Evolutionary conservation across 2,113 vertebrate genomes (phyloP).

Genomic region (Panthera tigris): DNA sequence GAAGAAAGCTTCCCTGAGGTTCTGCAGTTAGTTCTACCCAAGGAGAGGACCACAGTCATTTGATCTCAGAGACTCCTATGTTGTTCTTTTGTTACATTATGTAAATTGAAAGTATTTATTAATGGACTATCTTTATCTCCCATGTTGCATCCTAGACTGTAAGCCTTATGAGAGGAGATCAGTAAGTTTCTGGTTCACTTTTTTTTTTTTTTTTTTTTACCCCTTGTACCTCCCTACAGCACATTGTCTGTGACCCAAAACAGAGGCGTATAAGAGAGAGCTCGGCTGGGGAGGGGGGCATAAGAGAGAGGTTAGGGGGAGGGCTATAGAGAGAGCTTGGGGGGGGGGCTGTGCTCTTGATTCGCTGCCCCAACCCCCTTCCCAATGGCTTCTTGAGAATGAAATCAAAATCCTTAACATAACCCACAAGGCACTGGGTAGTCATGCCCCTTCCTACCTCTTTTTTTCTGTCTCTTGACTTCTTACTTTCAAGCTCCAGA

Average conservation of each 20-base stretch:
- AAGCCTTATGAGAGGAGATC: neutral
- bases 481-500: neutral
- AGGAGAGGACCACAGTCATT: neutral
- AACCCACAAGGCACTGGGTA: rapidly evolving
- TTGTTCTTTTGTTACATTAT: neutral
- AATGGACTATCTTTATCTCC: neutral
- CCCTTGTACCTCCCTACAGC: neutral
- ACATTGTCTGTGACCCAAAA: neutral
- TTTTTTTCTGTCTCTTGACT: neutral
- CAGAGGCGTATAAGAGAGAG: rapidly evolving
- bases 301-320: too few relatives aligned
- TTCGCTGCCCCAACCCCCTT: neutral
- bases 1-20: neutral
- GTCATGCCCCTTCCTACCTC: neutral
- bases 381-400: neutral
- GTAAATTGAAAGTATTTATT: neutral
- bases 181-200: neutral
- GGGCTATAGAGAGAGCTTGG: too few relatives aligned
- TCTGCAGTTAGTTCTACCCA: neutral
- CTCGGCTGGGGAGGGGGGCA: too few relatives aligned
- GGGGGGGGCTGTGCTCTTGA: neutral
- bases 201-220: neutral
- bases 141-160: neutral
- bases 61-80: neutral
- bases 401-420: neutral